Evolutionary conservation across 2,113 vertebrate genomes (phyloP), one percentile per base, ranked within the genome.

Genomic region (Aramus guarauna): DNA sequence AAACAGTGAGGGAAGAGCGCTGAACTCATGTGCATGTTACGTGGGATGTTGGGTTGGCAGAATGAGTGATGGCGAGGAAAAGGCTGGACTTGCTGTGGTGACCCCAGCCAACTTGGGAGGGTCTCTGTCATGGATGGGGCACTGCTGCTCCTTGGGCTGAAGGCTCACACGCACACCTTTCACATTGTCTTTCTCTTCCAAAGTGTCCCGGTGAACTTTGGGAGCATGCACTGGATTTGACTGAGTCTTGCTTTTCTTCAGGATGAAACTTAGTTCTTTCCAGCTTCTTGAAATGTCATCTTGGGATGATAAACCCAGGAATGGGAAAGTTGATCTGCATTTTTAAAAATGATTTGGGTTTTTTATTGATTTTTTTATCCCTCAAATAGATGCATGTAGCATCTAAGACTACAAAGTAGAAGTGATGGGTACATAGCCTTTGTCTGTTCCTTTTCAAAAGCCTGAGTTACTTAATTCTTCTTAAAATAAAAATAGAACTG

Each of bases 401-500:
- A 59, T 76, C 59, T 82, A 41, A 94, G 39, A 53, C 91, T 94
- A 59, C 58, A 69, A 39, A 90, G 50, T 62, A 58, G 48, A 94
- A 88, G 45, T 71, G 74, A 83, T 76, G 71, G 68, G 58, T 76
- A 36, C 67, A 43, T 79, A 95, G 77, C 21, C 66, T 82, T 87
- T 92, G 78, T 82, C 82, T 88, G 32, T 79, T 86, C 68, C 71
- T 90, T 91, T 92, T 67, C 77, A 76, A 90, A 94, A 94, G 55
- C 63, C 41, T 50, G 34, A 91, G 55, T 85, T 88, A 72, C 55
- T 85, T 96, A 91, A 83, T 77, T 92, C 63, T 94, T 67, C 55
- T 91, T 85, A 85, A 72, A 88, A 95, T 85, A 79, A 91, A 95
- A 94, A 79, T 37, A 90, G 85, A 88, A 83, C 19, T 63, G 74